These are phyloP conservation scores for Corbicula japonica DNA, from an alignment of 2,888 invertebrate genomes.

Conservation along the genomic window DNA sequence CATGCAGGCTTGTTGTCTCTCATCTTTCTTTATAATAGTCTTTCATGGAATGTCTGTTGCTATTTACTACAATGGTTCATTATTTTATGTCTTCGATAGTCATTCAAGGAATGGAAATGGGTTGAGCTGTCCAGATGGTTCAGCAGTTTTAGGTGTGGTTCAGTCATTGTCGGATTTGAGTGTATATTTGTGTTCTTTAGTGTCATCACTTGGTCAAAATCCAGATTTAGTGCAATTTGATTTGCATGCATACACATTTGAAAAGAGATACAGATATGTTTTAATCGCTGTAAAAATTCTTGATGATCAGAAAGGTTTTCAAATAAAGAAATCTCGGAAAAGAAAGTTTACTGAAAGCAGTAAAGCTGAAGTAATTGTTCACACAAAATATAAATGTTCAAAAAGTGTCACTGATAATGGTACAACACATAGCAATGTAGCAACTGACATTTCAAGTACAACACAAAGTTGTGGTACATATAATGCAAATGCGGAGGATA, in stretches of 20 bases:
- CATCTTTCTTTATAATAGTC: neutral
- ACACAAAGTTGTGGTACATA: neutral
- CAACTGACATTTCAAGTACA: neutral
- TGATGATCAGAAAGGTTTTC: neutral
- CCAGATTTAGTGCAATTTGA: constrained; percentile 22
- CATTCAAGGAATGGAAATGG: constrained; percentile 17
- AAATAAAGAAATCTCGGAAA: no score
- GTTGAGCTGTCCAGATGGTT: constrained; percentile 13
- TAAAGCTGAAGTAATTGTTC: no score
- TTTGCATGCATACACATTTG: constrained; percentile 6
- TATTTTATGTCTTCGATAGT: constrained; percentile 36
- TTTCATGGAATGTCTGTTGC: constrained; percentile 9
- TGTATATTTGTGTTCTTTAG: neutral
- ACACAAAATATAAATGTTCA: no score
- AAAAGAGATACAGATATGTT: neutral
- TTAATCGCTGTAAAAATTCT: neutral
- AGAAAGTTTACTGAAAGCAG: no score
- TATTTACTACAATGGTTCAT: neutral
- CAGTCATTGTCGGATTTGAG: neutral
- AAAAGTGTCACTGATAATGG: no score
- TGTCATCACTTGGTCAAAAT: neutral
- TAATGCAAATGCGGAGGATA: neutral
- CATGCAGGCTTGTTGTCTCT: neutral
- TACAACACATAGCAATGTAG: neutral
- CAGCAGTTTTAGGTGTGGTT: constrained; percentile 8